phyloP scores from a whole-genome alignment of 2,888 invertebrate species.

The Platyscelio sp. region DNA sequence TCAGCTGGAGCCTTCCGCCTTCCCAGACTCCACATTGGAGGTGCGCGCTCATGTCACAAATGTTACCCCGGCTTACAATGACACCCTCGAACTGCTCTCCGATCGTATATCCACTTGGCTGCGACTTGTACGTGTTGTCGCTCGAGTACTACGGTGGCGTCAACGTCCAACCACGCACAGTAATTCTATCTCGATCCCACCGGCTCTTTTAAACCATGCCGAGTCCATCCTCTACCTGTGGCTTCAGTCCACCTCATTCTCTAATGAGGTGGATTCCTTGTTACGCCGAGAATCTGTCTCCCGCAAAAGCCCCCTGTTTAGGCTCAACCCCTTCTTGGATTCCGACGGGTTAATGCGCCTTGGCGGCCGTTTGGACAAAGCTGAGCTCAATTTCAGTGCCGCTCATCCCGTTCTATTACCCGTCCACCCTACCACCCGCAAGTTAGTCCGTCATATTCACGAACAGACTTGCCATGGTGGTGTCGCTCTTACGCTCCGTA shows the following conservation, averaged over 20 bases:
- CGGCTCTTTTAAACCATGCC: too few relatives aligned
- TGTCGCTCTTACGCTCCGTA: slow-evolving; percentile 29
- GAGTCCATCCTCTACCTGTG: neutral
- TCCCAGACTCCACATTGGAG: neutral
- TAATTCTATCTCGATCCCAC: too few relatives aligned
- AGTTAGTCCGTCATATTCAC: slow-evolving; percentile 18
- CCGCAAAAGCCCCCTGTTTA: neutral
- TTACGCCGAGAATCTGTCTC: neutral
- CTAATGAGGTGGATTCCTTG: neutral
- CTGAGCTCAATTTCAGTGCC: neutral
- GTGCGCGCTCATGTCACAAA: neutral
- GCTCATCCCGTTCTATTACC: neutral
- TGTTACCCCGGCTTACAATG: too few relatives aligned
- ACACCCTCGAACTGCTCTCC: too few relatives aligned
- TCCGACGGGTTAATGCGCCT: neutral
- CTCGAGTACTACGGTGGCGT: too few relatives aligned
- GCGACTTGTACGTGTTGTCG: too few relatives aligned
- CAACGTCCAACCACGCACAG: too few relatives aligned
- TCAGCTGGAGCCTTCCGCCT: neutral
- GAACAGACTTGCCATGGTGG: slow-evolving; percentile 43
- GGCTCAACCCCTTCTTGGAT: neutral
- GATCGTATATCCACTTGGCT: too few relatives aligned
- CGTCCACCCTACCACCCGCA: neutral
- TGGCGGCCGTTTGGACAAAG: neutral
- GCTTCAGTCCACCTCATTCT: neutral